Conservation (phyloP, 2,888 invertebrate species). For the Tuberolachnus salignus region DNA sequence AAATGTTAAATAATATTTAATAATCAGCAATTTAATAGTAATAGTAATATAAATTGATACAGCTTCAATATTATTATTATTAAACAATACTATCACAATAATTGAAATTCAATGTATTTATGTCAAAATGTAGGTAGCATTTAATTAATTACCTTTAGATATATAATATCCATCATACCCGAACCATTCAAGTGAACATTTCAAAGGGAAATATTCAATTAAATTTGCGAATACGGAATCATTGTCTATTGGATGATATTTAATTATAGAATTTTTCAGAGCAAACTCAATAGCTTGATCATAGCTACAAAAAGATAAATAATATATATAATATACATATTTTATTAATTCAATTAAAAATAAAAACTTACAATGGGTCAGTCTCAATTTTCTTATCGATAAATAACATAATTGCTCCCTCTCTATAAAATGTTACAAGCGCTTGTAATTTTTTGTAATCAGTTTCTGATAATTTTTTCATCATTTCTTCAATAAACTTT, state of each 20-base stretch:
- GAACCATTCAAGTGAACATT: neutral
- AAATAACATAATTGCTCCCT: conserved; percentile 56
- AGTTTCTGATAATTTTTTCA: conserved; percentile 58
- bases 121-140: neutral
- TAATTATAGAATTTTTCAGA: conserved; percentile 17
- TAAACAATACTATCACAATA: neutral
- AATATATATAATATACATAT: conserved; percentile 35
- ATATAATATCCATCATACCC: conserved; percentile 44
- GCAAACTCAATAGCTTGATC: conserved; percentile 18
- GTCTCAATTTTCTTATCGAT: conserved; percentile 45
- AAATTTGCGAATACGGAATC: neutral
- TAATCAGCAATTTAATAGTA: too few relatives aligned
- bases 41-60: too few relatives aligned
- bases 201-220: neutral
- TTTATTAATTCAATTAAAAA: neutral
- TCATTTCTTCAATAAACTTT: conserved; percentile 78
- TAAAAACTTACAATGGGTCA: conserved; percentile 59
- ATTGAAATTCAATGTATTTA: neutral
- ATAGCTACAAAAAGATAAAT: conserved; percentile 16
- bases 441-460: conserved; percentile 5
- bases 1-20: too few relatives aligned
- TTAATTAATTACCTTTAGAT: conserved; percentile 20
- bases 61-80: too few relatives aligned
- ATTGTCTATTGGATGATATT: neutral
- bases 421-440: conserved; percentile 29